Evolutionary conservation across 2,888 invertebrate species (phyloP).

Genomic region (Ectemnius cavifrons): DNA sequence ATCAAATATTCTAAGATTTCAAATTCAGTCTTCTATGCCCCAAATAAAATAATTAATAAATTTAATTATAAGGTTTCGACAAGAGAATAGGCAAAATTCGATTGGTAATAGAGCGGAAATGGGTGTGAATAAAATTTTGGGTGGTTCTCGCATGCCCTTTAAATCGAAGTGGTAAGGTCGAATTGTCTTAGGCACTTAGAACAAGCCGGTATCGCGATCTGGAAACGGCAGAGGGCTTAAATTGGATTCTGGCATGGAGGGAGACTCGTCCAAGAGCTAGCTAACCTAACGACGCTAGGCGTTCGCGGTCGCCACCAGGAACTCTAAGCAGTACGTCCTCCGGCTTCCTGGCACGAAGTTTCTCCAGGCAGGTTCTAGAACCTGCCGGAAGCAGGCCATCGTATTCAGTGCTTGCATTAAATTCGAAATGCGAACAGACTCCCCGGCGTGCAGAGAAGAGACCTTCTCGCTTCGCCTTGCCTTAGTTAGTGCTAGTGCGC

Average conservation of each 20-base stretch:
- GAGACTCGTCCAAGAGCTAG: constrained; percentile 47
- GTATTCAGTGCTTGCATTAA: constrained; percentile 63
- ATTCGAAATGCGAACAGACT: constrained; percentile 33
- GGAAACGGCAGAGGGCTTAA: constrained; percentile 66
- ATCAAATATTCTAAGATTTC: too few species aligned
- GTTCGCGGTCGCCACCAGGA: constrained; percentile 59
- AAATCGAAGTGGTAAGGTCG: neutral
- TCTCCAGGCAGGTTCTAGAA: too few species aligned
- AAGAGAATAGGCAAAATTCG: too few species aligned
- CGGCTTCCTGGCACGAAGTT: constrained; percentile 43
- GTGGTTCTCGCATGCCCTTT: neutral
- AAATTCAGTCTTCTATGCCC: too few species aligned
- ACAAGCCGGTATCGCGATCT: constrained; percentile 59
- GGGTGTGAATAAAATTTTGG: constrained; percentile 32
- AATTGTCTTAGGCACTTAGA: constrained; percentile 42
- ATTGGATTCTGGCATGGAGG: constrained; percentile 68
- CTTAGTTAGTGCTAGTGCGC: too few species aligned
- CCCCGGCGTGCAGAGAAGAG: neutral
- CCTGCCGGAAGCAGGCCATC: constrained; percentile 50
- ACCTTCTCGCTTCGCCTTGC: too few species aligned
- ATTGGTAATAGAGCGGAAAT: too few species aligned
- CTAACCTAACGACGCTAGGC: constrained; percentile 38
- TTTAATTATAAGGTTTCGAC: too few species aligned
- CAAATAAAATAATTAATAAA: too few species aligned
- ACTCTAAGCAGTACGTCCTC: constrained; percentile 60